Percentiles rank a stretch among this genome's conserved stretches.
These are phyloP conservation scores for Allacma fusca DNA, from an alignment of 2,888 invertebrate species.

Conservation along the genomic window DNA sequence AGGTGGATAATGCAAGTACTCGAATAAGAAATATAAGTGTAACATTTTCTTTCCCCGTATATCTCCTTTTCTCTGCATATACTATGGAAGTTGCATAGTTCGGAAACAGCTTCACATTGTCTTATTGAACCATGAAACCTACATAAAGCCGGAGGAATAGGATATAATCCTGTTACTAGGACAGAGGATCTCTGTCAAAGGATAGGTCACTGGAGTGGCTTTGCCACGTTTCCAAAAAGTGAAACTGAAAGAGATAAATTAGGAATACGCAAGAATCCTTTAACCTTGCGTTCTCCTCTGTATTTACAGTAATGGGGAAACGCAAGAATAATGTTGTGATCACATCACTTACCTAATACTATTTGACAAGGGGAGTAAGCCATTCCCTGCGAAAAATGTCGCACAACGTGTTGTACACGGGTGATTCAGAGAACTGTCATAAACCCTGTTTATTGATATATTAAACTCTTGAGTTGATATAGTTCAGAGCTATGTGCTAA, in stretches of 20 bases:
- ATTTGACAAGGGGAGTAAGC: no score
- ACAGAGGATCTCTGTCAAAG: not conserved
- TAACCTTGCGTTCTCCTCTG: no score
- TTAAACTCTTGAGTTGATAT: no score
- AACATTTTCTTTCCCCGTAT: no score
- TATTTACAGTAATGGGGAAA: not conserved
- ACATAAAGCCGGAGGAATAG: not conserved
- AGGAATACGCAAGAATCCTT: not conserved
- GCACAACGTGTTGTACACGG: no score
- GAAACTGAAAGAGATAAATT: not conserved
- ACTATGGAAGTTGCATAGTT: no score
- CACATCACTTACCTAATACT: not conserved
- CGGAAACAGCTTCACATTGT: not conserved
- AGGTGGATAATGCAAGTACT: not conserved
- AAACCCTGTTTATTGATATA: no score
- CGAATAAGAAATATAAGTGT: not conserved
- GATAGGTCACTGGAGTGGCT: not conserved
- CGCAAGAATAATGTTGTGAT: not conserved
- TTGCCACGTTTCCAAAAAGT: not conserved
- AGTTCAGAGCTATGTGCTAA: no score
- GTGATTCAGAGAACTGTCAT: no score
- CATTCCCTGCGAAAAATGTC: no score
- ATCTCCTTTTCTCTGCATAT: no score
- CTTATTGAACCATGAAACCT: not conserved
- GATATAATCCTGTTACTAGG: slow-evolving; percentile 13